Base-by-base conservation (phyloP, 2,113 vertebrate species). In the Vicugna pacos region DNA sequence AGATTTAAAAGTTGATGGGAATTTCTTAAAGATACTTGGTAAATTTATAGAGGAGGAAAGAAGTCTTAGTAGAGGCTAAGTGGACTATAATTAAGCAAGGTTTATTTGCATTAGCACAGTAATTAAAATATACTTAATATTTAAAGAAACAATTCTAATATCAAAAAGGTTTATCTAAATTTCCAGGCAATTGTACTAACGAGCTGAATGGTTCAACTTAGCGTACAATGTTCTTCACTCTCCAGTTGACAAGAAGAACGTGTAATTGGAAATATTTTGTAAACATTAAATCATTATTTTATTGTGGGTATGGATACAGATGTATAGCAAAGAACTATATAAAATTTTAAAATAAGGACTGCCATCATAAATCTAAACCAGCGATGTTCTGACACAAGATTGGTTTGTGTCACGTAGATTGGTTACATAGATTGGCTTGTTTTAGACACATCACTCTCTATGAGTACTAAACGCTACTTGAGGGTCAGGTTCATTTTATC, bases 41-140 rank as follows among this genome's bases (percentile, higher is more conserved):
- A 96, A 93, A 70, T 92, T 96, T 86, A 81, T 12, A 89, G 48
- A 88, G 62, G 4, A 81, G 38, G 58, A 26, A 35, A 19, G 4
- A 65, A 72, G 4, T 56, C 50, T 81, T 81, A 62, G 14, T 92
- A 62, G 32, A 70, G 50, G 20, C 56, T 76, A 85, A 75, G 28
- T 93, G 32, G 67, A 69, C 13, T 76, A n/a, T 82, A 86, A 86
- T 58, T 70, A 89, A 65, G 17, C 19, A 48, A 85, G 85, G 22
- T 72, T 83, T 92, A 73, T 80, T 77, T 30, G 54, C 58, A n/a
- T 64, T 35, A 80, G 14, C 14, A 69, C 16, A 75, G 17, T 62
- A 32, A 86, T 95, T 91, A 84, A 54, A 89, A 89, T 48, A 67
- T 73, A 91, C 75, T 93, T 93, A 94, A 67, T 62, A 81, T 56